Percentiles rank a stretch among this genome's conserved stretches.
These are phyloP conservation scores for Mus minutoides DNA, from an alignment of 2,797 vertebrate genomes.

Conservation along the genomic window DNA sequence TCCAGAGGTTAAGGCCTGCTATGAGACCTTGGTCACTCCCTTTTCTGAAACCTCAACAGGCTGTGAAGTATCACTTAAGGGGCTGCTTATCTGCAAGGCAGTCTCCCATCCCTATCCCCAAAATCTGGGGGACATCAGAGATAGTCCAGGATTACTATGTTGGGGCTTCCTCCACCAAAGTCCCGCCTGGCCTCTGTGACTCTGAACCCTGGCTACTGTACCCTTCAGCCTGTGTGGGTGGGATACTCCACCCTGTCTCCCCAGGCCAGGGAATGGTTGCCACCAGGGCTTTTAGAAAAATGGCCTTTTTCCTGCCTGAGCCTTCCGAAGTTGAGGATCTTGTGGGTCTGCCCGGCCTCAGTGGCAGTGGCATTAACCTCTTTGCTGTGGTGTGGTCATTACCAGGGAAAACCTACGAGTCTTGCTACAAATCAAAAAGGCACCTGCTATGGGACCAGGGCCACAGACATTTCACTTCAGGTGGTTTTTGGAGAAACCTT, in stretches of 20 bases:
- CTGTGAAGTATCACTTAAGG: background rate
- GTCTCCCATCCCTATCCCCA: background rate
- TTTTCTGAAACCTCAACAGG: background rate
- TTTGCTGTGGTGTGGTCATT: background rate
- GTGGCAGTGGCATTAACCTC: background rate
- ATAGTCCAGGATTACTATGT: too few species aligned
- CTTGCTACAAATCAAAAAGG: background rate
- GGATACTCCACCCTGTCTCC: background rate
- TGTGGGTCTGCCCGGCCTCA: background rate
- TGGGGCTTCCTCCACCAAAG: background rate
- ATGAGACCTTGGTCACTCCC: background rate
- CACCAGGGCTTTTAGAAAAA: background rate
- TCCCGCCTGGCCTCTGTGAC: background rate
- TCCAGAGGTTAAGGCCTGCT: background rate
- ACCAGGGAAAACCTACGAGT: background rate
- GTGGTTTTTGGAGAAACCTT: too few species aligned
- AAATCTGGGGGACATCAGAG: background rate
- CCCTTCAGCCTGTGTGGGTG: background rate
- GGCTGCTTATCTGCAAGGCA: background rate
- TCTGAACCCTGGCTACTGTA: background rate
- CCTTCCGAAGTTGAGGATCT: background rate
- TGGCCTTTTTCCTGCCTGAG: background rate
- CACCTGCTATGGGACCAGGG: background rate
- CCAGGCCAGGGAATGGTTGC: background rate
- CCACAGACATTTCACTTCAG: background rate